Base-by-base conservation (phyloP, 2,113 vertebrate species). In the Callopanchax toddi region DNA sequence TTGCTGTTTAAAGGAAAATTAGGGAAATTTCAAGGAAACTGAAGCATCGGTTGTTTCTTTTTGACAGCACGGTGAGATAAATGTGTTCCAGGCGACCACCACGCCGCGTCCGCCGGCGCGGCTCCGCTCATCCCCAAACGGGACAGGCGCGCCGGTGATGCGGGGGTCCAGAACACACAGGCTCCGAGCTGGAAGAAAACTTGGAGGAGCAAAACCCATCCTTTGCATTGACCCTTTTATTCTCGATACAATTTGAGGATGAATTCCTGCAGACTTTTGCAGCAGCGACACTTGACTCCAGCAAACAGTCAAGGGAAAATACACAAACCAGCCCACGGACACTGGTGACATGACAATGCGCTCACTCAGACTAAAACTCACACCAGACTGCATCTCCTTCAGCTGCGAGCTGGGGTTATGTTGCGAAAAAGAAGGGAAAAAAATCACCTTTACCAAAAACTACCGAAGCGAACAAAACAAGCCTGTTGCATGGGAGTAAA, bases 401-500 rank as follows among this genome's bases (percentile, higher is more conserved):
- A 12, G 9, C 1, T 40, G 40, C 56, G 52, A n/a, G 44, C 51
- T 18, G 1, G 3, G 15, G 32, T 5, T 0, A 55, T 13, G 6
- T 40, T 11, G 29, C 20, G 54, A 39, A n/a, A 18, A 37, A 3
- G 25, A 32, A 2, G 16, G 34, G 36, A 32, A 45, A n/a, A 29
- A 10, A 22, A 6, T 16, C 17, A 60, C 44, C 5, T 62, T 42
- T 48, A 64, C 3, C 53, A 34, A 26, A 32, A 8, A 39, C 46
- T 60, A 44, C 67, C 51, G 54, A 43, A 12, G 60, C 49, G 69
- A 54, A 65, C 39, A 62, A 54, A 83, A 72, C 71, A 85, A 89
- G 86, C 86, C n/a, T 90, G 87, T 87, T 86, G 81, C 85, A 87
- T 78, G 72, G 54, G 17, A 60, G 59, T n/a, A 81, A 81, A 74